Percentiles rank a stretch among this genome's conserved stretches.
phyloP scores from a whole-genome alignment of 35 echinoderm and acorn worm genomes.

The Apostichopus parvimensis region DNA sequence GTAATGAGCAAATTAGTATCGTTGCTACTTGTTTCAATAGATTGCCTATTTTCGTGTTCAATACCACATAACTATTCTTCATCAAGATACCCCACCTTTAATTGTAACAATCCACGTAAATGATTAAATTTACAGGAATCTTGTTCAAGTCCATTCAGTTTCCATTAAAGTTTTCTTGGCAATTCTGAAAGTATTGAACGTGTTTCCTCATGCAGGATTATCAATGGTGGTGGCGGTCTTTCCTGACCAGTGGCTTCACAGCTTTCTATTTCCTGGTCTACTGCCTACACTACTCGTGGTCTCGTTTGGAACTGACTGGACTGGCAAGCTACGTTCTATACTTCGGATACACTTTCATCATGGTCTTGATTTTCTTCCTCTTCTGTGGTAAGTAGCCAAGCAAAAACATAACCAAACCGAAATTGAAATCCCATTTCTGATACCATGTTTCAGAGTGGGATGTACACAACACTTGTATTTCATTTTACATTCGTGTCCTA shows the following conservation, averaged over 20 bases:
- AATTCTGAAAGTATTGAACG: background rate
- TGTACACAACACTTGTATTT: no score
- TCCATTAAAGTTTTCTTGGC: no score
- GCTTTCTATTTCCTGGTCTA: slow-evolving; percentile 91
- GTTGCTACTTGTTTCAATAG: no score
- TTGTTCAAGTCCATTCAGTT: no score
- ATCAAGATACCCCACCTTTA: no score
- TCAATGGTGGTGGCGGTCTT: slow-evolving; percentile 97
- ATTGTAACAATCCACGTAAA: no score
- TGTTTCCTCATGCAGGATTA: slow-evolving; percentile 72
- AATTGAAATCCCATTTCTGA: background rate
- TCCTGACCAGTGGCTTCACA: slow-evolving; percentile 94
- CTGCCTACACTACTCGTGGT: slow-evolving; percentile 91
- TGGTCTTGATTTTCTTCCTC: slow-evolving; percentile 91
- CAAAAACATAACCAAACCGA: background rate
- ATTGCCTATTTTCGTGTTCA: no score
- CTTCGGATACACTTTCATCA: slow-evolving; percentile 86
- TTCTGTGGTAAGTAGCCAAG: slow-evolving; percentile 81
- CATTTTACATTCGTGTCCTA: no score
- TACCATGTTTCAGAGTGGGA: no score
- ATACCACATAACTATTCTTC: no score
- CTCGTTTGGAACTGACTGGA: slow-evolving; percentile 72
- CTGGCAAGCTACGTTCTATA: slow-evolving; percentile 72
- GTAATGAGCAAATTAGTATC: no score
- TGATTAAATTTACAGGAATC: no score